phyloP scores from a whole-genome alignment of 2,888 invertebrate species.

The Prosopocoilus inquinatus region DNA sequence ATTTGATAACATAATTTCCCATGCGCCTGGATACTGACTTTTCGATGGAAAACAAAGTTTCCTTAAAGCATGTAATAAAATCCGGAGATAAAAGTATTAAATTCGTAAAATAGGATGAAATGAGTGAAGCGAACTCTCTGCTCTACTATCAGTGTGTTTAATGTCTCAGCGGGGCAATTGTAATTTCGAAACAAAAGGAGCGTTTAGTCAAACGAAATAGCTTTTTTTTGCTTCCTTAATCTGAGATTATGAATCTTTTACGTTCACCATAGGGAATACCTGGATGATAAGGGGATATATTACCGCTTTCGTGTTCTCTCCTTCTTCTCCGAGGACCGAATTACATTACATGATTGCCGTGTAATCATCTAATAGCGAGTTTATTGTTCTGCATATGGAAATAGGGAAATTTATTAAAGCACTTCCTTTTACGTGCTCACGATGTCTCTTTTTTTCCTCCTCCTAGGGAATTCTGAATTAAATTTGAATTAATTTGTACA shows the following conservation, averaged over 20 bases:
- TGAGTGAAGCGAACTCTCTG: neutral
- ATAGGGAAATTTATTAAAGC: slow-evolving; percentile 1
- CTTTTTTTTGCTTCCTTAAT: slow-evolving; percentile 48
- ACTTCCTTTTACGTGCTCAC: neutral
- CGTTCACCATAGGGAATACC: slow-evolving; percentile 44
- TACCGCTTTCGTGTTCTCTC: slow-evolving; percentile 32
- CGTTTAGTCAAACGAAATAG: slow-evolving; percentile 48
- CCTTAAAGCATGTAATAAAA: neutral
- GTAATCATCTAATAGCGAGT: slow-evolving; percentile 1
- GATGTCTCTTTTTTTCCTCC: too few relatives aligned
- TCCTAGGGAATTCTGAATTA: too few relatives aligned
- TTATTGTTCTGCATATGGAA: slow-evolving; percentile 4
- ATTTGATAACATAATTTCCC: too few relatives aligned
- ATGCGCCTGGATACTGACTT: too few relatives aligned
- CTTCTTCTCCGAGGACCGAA: neutral
- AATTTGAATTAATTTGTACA: too few relatives aligned
- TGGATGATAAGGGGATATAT: slow-evolving; percentile 42
- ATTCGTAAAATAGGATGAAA: slow-evolving; percentile 2
- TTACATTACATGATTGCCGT: slow-evolving; percentile 4
- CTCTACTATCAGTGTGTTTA: slow-evolving; percentile 18
- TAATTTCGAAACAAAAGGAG: slow-evolving; percentile 48
- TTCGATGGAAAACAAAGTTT: too few relatives aligned
- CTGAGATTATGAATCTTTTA: slow-evolving; percentile 50
- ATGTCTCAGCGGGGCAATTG: slow-evolving; percentile 48
- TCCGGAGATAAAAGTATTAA: slow-evolving; percentile 7